These are phyloP conservation scores for Tetanocera ferruginea DNA, from an alignment of 2,888 invertebrate species.

Conservation along the genomic window DNA sequence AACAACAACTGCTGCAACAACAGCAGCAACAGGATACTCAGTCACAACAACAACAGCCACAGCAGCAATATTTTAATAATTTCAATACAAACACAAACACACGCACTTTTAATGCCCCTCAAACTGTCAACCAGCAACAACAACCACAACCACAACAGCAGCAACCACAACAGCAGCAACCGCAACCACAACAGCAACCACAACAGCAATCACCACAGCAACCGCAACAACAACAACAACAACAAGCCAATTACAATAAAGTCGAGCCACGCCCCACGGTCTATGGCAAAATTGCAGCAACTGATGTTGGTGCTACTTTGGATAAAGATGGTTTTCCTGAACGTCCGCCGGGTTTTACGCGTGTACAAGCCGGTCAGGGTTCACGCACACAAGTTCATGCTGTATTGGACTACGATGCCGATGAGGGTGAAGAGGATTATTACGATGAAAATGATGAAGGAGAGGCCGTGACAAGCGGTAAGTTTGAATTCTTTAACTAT, in stretches of 20 bases:
- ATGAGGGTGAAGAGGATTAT: slow-evolving; percentile 68
- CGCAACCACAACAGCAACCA: slow-evolving; percentile 36
- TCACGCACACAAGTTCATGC: slow-evolving; percentile 71
- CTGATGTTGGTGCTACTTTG: slow-evolving; percentile 41
- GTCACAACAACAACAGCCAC: slow-evolving; percentile 47
- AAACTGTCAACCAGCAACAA: slow-evolving; percentile 44
- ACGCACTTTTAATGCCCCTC: slow-evolving; percentile 51
- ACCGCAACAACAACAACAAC: slow-evolving; percentile 19
- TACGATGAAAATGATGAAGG: slow-evolving; percentile 63
- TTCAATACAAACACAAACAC: slow-evolving; percentile 56
- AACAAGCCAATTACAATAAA: slow-evolving; percentile 27
- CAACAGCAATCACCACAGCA: slow-evolving; percentile 4
- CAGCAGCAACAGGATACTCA: slow-evolving; percentile 52
- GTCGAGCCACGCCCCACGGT: slow-evolving; percentile 53
- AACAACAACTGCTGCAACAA: slow-evolving; percentile 49
- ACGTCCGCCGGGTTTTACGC: slow-evolving; percentile 76
- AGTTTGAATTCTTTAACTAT: slow-evolving; percentile 38
- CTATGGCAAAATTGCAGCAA: slow-evolving; percentile 51
- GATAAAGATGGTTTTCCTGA: slow-evolving; percentile 68
- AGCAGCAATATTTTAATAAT: slow-evolving; percentile 60
- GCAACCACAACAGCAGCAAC: slow-evolving; percentile 38
- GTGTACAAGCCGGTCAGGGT: slow-evolving; percentile 74
- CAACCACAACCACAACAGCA: slow-evolving; percentile 45
- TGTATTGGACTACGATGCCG: slow-evolving; percentile 69
- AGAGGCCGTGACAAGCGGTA: slow-evolving; percentile 52